Evolutionary conservation across 2,888 invertebrate genomes (phyloP), one percentile per base, ranked within the genome.

Genomic region (Liposcelis brunnea): DNA sequence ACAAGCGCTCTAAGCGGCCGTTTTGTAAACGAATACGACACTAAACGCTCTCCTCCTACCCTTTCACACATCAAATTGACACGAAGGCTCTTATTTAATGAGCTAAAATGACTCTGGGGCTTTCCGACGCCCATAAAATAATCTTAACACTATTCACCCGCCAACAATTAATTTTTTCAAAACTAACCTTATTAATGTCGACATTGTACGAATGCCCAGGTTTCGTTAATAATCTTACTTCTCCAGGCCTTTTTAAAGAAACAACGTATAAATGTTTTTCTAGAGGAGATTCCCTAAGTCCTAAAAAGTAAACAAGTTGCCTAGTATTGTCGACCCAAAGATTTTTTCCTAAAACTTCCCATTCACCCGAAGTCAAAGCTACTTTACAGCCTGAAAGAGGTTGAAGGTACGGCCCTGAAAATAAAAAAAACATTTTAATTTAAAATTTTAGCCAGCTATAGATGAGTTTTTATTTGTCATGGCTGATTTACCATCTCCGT

Each of bases 191-290:
- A 59, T 85, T 81, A 53, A 87, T 78, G 53, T 83, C 78, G 1
- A 87, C 77, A 18, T 75, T 74, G 62, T 91, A 89, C 6, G 91
- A 91, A 61, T 76, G 85, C 1, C 90, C 90, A 0, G 79, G 77
- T 49, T 77, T 69, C 0, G 91, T 91, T 8, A 93, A 69, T 44
- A 90, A 65, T 42, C 79, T 68, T 46, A 83, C 71, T 53, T 81
- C 75, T 49, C 77, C 75, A 0, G 86, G 82, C 34, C 74, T 63
- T 19, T 75, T 68, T 45, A 84, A 62, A 6, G 84, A 78, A 2
- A 84, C 82, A 2, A 80, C 89, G 66, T 90, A 95, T 55, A 94
- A 67, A 60, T 95, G 95, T 52, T 86, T 81, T 65, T 95, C 94
- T 49, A 95, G 64, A 0, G 93, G 90, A 3, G 86, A 80, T 65